Evolutionary conservation across 2,888 invertebrate species (phyloP).

Genomic region (Tetragnatha montana): DNA sequence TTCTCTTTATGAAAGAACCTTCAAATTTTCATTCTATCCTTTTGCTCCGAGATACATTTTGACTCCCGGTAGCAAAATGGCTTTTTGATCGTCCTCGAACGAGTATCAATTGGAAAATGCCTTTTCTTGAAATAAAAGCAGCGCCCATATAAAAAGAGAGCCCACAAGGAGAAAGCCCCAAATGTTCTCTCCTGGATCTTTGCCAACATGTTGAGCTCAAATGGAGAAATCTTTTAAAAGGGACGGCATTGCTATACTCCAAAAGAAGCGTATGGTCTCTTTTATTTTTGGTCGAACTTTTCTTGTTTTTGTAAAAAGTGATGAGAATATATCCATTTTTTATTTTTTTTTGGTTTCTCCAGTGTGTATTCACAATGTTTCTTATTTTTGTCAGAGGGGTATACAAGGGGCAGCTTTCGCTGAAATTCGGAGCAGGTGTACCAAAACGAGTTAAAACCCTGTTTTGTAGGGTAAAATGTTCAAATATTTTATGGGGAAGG

Average conservation of each 20-base stretch:
- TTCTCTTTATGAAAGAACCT: conserved; percentile 1
- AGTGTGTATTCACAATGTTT: no score
- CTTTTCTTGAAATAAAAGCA: neutral
- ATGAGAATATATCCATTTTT: conserved; percentile 10
- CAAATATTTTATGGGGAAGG: no score
- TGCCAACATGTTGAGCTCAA: conserved; percentile 50
- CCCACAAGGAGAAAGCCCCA: conserved; percentile 6
- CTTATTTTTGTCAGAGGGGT: no score
- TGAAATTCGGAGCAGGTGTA: no score
- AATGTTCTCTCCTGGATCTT: conserved; percentile 17
- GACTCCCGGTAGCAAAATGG: conserved; percentile 42
- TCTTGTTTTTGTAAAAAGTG: conserved; percentile 7
- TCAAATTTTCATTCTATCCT: conserved; percentile 20
- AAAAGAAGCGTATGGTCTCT: conserved; percentile 36
- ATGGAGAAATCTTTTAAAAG: conserved; percentile 40
- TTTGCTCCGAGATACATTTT: conserved; percentile 2
- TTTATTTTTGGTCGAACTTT: neutral
- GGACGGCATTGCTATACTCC: conserved; percentile 37
- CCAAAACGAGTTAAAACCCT: no score
- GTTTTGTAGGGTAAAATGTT: neutral
- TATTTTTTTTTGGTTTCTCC: neutral
- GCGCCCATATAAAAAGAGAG: conserved; percentile 19
- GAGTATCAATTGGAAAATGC: conserved; percentile 21
- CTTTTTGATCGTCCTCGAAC: conserved; percentile 42
- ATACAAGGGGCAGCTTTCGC: no score